A percentile compares a stretch with the other conserved stretches of the same genome.
phyloP scores from a whole-genome alignment of 2,113 vertebrate genomes.

The Geococcyx californianus region DNA sequence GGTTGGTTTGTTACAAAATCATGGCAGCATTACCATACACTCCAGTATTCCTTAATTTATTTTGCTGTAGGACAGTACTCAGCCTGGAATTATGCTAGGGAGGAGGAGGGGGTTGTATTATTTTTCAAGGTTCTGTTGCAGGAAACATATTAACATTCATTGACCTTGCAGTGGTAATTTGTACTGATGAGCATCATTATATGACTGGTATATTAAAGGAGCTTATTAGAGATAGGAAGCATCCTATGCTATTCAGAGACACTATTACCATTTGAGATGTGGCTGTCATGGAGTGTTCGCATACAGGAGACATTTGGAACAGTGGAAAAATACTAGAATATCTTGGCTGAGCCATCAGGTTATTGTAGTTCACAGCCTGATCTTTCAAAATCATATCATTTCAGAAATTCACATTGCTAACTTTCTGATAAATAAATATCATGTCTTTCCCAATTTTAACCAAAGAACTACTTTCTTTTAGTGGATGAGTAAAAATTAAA shows the following conservation, averaged over 20 bases:
- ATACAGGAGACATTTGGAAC: constrained; percentile 29
- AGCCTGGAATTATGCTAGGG: constrained; percentile 27
- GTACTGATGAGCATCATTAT: constrained; percentile 51
- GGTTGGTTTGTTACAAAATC: background rate
- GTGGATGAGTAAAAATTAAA: constrained; percentile 27
- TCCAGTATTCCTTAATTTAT: constrained; percentile 20
- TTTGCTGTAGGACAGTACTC: constrained; percentile 21
- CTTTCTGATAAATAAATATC: background rate
- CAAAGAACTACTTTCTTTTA: background rate
- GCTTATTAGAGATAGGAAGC: constrained; percentile 53
- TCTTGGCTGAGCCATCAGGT: background rate
- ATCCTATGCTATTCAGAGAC: constrained; percentile 10
- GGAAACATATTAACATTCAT: constrained; percentile 52
- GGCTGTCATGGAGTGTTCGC: constrained; percentile 33
- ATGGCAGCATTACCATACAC: background rate
- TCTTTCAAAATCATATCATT: constrained; percentile 5
- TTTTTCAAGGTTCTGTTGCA: constrained; percentile 38
- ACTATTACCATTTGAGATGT: constrained; percentile 23
- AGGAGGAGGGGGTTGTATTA: constrained; percentile 13
- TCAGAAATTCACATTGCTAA: background rate
- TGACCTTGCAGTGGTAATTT: constrained; percentile 52
- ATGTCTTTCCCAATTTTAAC: background rate
- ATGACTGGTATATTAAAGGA: constrained; percentile 32
- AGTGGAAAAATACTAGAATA: constrained; percentile 50
- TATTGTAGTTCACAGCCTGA: background rate